phyloP scores from a whole-genome alignment of 2,888 invertebrate species.

The Cataglyphis cursor region DNA sequence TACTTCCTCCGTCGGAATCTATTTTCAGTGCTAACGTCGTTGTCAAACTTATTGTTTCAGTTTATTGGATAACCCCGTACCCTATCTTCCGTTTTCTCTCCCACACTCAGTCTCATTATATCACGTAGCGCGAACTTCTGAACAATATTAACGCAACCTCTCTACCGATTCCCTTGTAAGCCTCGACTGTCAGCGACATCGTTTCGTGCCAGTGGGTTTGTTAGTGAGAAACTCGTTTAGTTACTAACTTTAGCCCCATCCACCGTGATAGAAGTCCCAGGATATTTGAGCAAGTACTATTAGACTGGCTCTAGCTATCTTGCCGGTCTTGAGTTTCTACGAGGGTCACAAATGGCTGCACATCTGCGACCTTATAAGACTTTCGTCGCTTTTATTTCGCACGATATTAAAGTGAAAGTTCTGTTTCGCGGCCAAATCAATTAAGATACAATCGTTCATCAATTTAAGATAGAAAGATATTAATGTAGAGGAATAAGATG shows the following conservation, averaged over 20 bases:
- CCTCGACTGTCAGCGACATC: slow-evolving; percentile 75
- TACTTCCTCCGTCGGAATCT: slow-evolving; percentile 25
- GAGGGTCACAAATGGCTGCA: slow-evolving; percentile 43
- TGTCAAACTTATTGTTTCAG: slow-evolving; percentile 63
- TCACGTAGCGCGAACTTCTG: slow-evolving; percentile 68
- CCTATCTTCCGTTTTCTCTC: slow-evolving; percentile 35
- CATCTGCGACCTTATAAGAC: slow-evolving; percentile 18
- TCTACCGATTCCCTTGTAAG: slow-evolving; percentile 69
- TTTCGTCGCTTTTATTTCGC: slow-evolving; percentile 40
- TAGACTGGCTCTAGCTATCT: slow-evolving; percentile 54
- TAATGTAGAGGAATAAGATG: background rate
- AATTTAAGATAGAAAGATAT: background rate
- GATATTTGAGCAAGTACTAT: slow-evolving; percentile 64
- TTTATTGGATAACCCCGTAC: slow-evolving; percentile 66
- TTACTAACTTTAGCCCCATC: slow-evolving; percentile 73
- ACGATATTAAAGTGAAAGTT: slow-evolving; percentile 15
- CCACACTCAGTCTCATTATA: slow-evolving; percentile 56
- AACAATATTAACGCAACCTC: slow-evolving; percentile 75
- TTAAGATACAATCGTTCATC: background rate
- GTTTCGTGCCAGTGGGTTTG: slow-evolving; percentile 77
- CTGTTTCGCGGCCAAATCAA: background rate
- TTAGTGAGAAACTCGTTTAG: slow-evolving; percentile 78
- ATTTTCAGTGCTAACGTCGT: slow-evolving; percentile 40
- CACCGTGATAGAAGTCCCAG: slow-evolving; percentile 69
- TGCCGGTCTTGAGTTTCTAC: slow-evolving; percentile 45